These are phyloP conservation scores for Saxicola maurus DNA, from an alignment of 2,797 vertebrate genomes.

Conservation along the genomic window DNA sequence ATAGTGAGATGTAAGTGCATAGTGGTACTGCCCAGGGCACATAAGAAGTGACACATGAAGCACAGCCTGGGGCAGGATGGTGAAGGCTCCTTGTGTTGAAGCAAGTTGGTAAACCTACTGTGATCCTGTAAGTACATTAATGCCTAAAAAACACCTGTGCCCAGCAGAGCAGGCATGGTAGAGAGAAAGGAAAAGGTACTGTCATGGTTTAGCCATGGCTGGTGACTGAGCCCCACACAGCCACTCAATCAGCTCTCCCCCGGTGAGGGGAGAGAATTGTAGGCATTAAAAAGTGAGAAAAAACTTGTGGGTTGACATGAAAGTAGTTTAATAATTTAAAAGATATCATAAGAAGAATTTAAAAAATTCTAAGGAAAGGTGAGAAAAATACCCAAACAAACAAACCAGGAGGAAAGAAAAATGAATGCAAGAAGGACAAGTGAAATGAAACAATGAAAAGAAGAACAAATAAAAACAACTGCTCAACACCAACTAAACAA, in stretches of 20 bases:
- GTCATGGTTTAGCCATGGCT: neutral
- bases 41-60: neutral
- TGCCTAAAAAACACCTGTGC: neutral
- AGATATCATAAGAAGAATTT: neutral
- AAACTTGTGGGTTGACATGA: neutral
- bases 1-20: neutral
- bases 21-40: neutral
- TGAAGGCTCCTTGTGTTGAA: neutral
- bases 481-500: neutral
- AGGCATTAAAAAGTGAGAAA: neutral
- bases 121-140: neutral
- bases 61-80: neutral
- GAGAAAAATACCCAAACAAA: neutral
- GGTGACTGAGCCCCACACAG: neutral
- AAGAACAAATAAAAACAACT: neutral
- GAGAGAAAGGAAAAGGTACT: neutral
- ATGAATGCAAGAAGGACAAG: neutral
- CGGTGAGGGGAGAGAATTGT: fast-evolving
- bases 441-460: too few species aligned
- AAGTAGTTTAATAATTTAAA: neutral
- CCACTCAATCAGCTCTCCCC: fast-evolving
- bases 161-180: neutral
- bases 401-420: neutral
- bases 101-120: neutral
- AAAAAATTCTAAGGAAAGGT: neutral